Evolutionary conservation across 2,113 vertebrate genomes (phyloP).

Genomic region (Desmodus rotundus): DNA sequence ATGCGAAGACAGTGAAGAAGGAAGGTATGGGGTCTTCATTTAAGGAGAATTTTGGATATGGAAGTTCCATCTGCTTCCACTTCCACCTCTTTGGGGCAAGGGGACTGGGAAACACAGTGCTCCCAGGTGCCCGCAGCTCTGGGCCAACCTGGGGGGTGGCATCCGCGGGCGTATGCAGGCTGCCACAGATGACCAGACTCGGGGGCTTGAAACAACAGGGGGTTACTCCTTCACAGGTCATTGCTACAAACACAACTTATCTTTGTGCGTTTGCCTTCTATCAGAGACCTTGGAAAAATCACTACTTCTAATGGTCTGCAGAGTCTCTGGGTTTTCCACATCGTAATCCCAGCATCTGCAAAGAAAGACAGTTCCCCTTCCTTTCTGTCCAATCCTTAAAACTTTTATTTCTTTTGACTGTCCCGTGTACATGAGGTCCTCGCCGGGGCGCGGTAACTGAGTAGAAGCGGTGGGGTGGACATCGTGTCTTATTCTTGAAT

Average conservation of each 20-base stretch:
- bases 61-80: rapidly evolving
- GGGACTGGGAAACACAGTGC: not conserved
- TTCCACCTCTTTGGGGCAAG: too few species aligned
- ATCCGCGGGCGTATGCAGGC: rapidly evolving
- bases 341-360: not conserved
- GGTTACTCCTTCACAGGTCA: not conserved
- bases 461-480: not conserved
- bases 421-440: not conserved
- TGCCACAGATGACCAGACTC: not conserved
- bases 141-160: rapidly evolving
- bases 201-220: not conserved
- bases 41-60: not conserved
- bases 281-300: not conserved
- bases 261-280: not conserved
- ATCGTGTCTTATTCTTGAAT: not conserved
- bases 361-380: not conserved
- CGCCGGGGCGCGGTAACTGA: not conserved
- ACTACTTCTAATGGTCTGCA: not conserved
- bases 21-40: not conserved
- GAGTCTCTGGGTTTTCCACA: not conserved
- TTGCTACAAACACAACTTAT: not conserved
- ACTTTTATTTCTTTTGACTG: not conserved
- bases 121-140: not conserved
- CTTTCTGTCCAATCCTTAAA: not conserved
- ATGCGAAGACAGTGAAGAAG: not conserved